A percentile compares a stretch with the other conserved stretches of the same genome.
Conservation (phyloP, 2,113 vertebrate genomes). For the Myodes glareolus region DNA sequence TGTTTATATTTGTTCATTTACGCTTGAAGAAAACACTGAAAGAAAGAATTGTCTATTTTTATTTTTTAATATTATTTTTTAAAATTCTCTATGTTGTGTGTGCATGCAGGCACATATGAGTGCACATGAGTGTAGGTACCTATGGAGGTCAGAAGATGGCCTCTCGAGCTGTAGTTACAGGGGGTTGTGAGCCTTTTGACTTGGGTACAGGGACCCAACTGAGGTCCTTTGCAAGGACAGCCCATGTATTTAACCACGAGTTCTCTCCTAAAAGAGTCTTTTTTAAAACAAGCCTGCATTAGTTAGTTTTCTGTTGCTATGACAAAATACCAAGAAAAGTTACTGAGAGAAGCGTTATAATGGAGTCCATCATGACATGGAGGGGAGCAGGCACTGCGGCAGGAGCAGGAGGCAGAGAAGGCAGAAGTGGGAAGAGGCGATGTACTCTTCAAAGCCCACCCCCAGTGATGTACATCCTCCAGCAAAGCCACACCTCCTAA, state of each 20-base stretch:
- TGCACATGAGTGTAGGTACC: too few relatives aligned
- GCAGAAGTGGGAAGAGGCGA: not conserved
- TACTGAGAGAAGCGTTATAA: not conserved
- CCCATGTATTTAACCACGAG: not conserved
- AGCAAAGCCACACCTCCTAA: too few relatives aligned
- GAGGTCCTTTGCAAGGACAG: not conserved
- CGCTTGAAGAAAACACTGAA: slow-evolving; percentile 22
- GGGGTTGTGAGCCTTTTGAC: not conserved
- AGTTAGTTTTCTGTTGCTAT: not conserved
- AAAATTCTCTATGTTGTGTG: not conserved
- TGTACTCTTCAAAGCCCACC: not conserved
- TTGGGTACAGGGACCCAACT: not conserved
- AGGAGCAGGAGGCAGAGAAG: not conserved
- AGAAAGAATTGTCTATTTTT: not conserved
- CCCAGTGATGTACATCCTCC: not conserved
- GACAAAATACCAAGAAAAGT: not conserved
- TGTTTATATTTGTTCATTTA: slow-evolving; percentile 30
- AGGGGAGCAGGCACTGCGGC: not conserved
- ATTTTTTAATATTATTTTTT: not conserved
- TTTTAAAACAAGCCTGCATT: not conserved
- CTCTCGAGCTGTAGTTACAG: not conserved
- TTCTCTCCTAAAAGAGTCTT: not conserved
- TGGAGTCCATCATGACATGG: not conserved
- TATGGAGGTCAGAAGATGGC: not conserved
- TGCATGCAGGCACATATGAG: not conserved